Percentiles rank a stretch among this genome's conserved stretches.
phyloP scores from a whole-genome alignment of 2,888 invertebrate species.

The Emesis furor region DNA sequence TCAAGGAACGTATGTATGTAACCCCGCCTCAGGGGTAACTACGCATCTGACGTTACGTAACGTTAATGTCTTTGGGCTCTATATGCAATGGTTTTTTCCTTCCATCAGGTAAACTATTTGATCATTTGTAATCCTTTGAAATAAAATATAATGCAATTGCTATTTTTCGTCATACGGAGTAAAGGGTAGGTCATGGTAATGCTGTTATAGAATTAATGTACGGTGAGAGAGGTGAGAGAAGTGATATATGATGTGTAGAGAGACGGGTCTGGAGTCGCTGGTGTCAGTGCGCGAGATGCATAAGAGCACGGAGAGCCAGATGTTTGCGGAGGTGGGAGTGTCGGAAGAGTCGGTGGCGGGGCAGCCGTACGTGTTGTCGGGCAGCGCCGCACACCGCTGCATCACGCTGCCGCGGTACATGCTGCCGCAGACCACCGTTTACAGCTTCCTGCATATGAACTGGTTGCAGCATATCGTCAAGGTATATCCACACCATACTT shows the following conservation, averaged over 20 bases:
- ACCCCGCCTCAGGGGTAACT: too few species aligned
- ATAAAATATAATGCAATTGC: too few species aligned
- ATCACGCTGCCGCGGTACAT: slow-evolving; percentile 82
- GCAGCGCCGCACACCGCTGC: slow-evolving; percentile 84
- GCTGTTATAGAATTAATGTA: too few species aligned
- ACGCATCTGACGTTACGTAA: too few species aligned
- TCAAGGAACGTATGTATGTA: too few species aligned
- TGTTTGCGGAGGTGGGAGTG: slow-evolving; percentile 46
- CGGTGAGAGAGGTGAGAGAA: too few species aligned
- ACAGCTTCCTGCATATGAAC: slow-evolving; percentile 89
- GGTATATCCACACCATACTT: slow-evolving; percentile 73
- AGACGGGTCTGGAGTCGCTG: neutral
- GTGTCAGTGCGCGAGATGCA: slow-evolving; percentile 72
- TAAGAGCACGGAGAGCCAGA: slow-evolving; percentile 72
- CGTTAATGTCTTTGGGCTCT: too few species aligned
- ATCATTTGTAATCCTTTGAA: too few species aligned
- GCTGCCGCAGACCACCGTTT: slow-evolving; percentile 87
- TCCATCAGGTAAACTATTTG: too few species aligned
- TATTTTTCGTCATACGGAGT: too few species aligned
- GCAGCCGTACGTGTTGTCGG: slow-evolving; percentile 83
- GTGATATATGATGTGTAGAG: slow-evolving; percentile 20
- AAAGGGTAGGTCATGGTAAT: too few species aligned
- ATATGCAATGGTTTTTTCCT: too few species aligned
- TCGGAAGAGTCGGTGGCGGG: slow-evolving; percentile 66
- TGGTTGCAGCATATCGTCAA: slow-evolving; percentile 85